Evolutionary conservation across 2,888 invertebrate genomes (phyloP).

Genomic region (Hyles lineata): DNA sequence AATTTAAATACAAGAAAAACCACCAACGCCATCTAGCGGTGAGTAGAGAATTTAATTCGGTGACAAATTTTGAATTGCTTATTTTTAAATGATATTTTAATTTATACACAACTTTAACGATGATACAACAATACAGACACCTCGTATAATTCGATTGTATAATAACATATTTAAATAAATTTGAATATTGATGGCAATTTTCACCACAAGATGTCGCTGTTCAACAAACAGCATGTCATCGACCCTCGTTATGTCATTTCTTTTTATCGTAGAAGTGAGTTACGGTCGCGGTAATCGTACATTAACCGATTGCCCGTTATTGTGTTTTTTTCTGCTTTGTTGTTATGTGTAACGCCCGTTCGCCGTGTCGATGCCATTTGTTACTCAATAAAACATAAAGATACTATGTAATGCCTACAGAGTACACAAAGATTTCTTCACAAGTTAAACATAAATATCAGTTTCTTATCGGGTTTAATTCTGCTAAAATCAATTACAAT

Average conservation of each 20-base stretch:
- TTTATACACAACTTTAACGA: not conserved
- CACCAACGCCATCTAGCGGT: conserved; percentile 55
- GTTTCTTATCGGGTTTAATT: no score
- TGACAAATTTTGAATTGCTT: not conserved
- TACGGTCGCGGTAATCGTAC: conserved; percentile 62
- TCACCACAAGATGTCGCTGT: conserved; percentile 64
- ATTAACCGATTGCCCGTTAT: conserved; percentile 57
- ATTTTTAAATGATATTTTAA: not conserved
- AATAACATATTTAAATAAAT: conserved; percentile 23
- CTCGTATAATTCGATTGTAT: no score
- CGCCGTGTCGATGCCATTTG: conserved; percentile 29
- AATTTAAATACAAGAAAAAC: not conserved
- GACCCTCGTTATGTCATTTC: conserved; percentile 43
- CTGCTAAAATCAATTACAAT: no score
- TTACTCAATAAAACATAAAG: conserved; percentile 8
- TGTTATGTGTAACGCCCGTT: conserved; percentile 36
- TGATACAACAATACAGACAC: not conserved
- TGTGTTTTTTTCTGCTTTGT: conserved; percentile 49
- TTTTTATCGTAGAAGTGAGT: conserved; percentile 52
- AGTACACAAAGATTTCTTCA: not conserved
- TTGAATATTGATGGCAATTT: conserved; percentile 21
- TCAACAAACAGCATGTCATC: conserved; percentile 21
- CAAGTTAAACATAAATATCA: not conserved
- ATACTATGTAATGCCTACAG: not conserved
- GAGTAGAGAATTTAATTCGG: conserved; percentile 46